Evolutionary conservation across 2,797 vertebrate genomes (phyloP).

Genomic region (Zalophus californianus): DNA sequence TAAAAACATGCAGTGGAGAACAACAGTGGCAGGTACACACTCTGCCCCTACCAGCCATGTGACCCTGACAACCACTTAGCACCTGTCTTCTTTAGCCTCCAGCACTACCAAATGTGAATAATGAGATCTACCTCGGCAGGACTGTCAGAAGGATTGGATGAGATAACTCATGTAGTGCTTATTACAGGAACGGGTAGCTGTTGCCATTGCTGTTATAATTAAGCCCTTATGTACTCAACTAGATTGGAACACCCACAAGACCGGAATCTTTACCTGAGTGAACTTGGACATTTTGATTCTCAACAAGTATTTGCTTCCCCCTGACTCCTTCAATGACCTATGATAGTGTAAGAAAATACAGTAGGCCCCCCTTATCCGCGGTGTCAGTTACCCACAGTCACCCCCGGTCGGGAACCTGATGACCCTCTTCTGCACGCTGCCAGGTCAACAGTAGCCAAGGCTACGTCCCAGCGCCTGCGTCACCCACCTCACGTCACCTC

Average conservation of each 20-base stretch:
- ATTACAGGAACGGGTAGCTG: rapidly evolving
- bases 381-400: neutral
- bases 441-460: neutral
- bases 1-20: neutral
- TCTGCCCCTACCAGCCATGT: neutral
- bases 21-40: neutral
- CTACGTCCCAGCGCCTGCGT: neutral
- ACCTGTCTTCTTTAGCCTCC: neutral
- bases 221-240: neutral
- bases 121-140: neutral
- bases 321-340: neutral
- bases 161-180: neutral
- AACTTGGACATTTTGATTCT: neutral
- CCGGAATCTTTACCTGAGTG: neutral
- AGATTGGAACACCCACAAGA: neutral
- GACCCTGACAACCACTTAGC: neutral
- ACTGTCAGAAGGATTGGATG: neutral
- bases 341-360: neutral
- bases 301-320: neutral
- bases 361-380: neutral
- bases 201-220: neutral
- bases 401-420: neutral
- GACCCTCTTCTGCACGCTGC: neutral
- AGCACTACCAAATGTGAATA: neutral
- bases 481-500: too few relatives aligned